A percentile compares a stretch with the other conserved stretches of the same genome.
phyloP scores from a whole-genome alignment of 2,888 invertebrate species.

The Scaptomyza flava region DNA sequence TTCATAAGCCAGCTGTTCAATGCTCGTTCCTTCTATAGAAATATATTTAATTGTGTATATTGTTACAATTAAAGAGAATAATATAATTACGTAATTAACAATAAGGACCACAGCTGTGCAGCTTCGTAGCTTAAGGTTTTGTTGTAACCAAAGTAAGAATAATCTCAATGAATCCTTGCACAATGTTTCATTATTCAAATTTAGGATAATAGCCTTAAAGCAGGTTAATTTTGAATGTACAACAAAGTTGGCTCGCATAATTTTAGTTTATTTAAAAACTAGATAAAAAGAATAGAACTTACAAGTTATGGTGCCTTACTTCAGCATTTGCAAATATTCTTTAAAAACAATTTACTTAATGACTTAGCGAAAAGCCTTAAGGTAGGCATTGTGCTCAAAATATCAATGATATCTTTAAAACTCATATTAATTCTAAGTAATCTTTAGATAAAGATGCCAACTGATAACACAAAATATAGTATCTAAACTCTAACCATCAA shows the following conservation, averaged over 20 bases:
- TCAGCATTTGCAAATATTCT: background rate
- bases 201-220: background rate
- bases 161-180: background rate
- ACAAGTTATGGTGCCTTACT: too few species aligned
- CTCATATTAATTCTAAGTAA: background rate
- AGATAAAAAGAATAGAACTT: too few species aligned
- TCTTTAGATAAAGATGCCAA: background rate
- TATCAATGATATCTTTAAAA: background rate
- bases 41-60: background rate
- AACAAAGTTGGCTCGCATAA: background rate
- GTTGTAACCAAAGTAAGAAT: background rate
- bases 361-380: background rate
- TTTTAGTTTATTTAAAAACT: background rate
- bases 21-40: background rate
- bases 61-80: background rate
- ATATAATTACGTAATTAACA: constrained; percentile 1
- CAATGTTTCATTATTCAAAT: background rate
- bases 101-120: background rate
- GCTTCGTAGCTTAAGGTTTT: background rate
- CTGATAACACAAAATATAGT: background rate
- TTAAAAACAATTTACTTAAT: background rate
- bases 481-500: constrained; percentile 2
- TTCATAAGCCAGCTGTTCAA: background rate
- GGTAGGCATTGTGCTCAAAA: background rate
- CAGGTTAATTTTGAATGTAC: background rate